Conservation (phyloP, 2,113 vertebrate genomes). For the Elanus axillaris region DNA sequence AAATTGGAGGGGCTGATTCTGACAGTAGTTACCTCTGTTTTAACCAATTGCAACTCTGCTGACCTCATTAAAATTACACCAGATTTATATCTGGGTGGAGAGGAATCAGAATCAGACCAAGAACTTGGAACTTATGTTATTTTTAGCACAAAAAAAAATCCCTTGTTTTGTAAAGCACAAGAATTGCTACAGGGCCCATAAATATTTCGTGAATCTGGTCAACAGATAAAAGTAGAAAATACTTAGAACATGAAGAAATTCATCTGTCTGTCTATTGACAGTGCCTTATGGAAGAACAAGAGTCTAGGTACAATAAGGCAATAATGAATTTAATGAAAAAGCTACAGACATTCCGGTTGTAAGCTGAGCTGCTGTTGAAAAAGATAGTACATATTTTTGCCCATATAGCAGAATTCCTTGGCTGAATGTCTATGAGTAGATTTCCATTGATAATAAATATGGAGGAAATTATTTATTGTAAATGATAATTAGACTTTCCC, state of each 20-base stretch:
- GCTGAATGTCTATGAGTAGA: conserved; percentile 17
- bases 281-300: conserved; percentile 61
- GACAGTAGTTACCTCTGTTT: not conserved
- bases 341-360: conserved; percentile 54
- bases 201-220: conserved; percentile 63
- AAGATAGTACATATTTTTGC: conserved; percentile 42
- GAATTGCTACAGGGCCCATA: conserved; percentile 57
- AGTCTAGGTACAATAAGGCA: conserved; percentile 53
- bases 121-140: not conserved
- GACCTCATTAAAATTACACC: not conserved
- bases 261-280: conserved; percentile 60
- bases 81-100: not conserved
- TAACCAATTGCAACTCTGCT: not conserved
- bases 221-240: conserved; percentile 58
- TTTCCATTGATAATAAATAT: conserved; percentile 48
- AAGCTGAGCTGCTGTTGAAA: conserved; percentile 43
- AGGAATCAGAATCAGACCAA: conserved; percentile 2
- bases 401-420: conserved; percentile 23
- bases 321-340: conserved; percentile 71
- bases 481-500: conserved; percentile 40
- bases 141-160: conserved; percentile 31
- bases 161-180: conserved; percentile 51
- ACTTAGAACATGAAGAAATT: conserved; percentile 63
- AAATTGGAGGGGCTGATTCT: not conserved
- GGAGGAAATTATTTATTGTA: conserved; percentile 58